Percentiles rank a stretch among this genome's conserved stretches.
Evolutionary conservation across 2,113 vertebrate genomes (phyloP).

Genomic region (Galeopterus variegatus): DNA sequence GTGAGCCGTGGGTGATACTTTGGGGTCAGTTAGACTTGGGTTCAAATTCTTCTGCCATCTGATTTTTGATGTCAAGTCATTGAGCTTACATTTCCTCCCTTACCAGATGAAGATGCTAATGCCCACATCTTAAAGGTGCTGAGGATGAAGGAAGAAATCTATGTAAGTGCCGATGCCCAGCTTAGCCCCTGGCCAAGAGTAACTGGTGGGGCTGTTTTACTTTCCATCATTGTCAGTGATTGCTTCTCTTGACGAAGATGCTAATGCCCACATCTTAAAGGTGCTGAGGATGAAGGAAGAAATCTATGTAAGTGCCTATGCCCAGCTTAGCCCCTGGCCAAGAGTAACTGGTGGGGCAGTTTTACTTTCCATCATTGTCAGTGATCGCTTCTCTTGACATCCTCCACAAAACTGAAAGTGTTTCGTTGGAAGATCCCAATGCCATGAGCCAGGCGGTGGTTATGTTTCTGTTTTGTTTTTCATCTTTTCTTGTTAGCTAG

Average conservation of each 20-base stretch:
- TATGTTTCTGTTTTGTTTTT: neutral
- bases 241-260: neutral
- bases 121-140: neutral
- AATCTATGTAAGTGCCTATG: rapidly evolving
- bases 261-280: neutral
- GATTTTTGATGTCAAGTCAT: neutral
- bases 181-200: neutral
- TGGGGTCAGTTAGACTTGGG: neutral
- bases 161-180: rapidly evolving
- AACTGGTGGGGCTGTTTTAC: too few relatives aligned
- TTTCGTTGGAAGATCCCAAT: neutral
- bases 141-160: neutral
- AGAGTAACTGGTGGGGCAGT: too few relatives aligned
- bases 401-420: rapidly evolving
- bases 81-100: neutral
- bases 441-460: rapidly evolving
- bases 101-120: neutral
- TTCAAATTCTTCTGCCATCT: neutral
- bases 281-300: neutral
- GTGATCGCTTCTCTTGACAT: rapidly evolving
- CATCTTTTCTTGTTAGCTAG: neutral
- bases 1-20: neutral
- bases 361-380: neutral
- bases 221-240: rapidly evolving
- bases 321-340: rapidly evolving